Evolutionary conservation across 2,797 vertebrate species (phyloP).

Genomic region (Epinephelus awoara): DNA sequence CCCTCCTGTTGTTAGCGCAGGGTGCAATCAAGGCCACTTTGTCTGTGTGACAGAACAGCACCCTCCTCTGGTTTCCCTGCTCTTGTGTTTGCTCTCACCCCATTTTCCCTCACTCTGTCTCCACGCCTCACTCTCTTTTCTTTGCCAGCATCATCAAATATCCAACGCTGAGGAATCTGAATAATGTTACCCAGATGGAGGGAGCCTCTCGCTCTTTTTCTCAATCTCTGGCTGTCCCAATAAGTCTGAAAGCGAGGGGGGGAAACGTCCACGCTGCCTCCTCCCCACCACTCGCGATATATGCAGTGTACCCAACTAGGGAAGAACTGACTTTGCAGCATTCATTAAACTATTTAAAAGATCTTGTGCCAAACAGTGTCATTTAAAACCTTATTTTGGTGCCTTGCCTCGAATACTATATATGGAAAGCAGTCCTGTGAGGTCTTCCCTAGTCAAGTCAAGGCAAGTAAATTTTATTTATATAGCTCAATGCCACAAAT

Average conservation of each 20-base stretch:
- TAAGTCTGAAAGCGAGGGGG: conserved; percentile 3
- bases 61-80: conserved; percentile 61
- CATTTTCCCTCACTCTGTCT: conserved; percentile 46
- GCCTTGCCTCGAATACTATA: conserved; percentile 25
- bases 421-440: conserved; percentile 1
- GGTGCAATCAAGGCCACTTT: conserved; percentile 41
- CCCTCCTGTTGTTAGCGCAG: conserved; percentile 5
- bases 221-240: conserved; percentile 37
- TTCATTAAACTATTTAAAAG: conserved; percentile 14
- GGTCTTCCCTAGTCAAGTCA: background rate
- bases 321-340: background rate
- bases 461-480: background rate
- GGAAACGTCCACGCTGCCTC: conserved; percentile 1
- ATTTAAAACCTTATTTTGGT: conserved; percentile 5
- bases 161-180: conserved; percentile 75
- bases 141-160: conserved; percentile 74
- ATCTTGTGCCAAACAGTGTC: background rate
- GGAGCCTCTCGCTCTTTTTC: conserved; percentile 16
- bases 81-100: conserved; percentile 33
- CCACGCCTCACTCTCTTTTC: conserved; percentile 42
- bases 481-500: background rate
- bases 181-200: conserved; percentile 73
- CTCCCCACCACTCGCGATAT: background rate
- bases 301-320: background rate
- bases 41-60: conserved; percentile 48